phyloP scores from a whole-genome alignment of 1,140 invertebrate genomes.

The Atta colombica region DNA sequence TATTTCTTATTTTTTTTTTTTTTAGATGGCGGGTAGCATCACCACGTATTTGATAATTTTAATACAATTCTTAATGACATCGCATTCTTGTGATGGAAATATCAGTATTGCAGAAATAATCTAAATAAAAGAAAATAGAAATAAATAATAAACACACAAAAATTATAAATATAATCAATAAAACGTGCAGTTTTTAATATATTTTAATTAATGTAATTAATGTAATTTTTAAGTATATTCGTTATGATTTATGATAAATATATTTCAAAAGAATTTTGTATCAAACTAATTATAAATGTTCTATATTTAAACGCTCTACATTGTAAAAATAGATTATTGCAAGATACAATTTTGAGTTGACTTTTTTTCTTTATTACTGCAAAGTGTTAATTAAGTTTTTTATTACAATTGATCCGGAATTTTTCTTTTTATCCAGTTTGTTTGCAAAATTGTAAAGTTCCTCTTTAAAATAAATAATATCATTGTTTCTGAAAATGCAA shows the following conservation, averaged over 20 bases:
- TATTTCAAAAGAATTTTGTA: not conserved
- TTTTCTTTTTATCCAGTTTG: not conserved
- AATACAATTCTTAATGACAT: constrained; percentile 74
- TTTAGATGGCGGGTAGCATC: constrained; percentile 75
- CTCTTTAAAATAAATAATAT: not conserved
- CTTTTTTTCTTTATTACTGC: not conserved
- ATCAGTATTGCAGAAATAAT: not conserved
- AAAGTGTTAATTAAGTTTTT: not conserved
- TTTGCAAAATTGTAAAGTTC: not conserved
- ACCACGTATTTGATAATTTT: constrained; percentile 77
- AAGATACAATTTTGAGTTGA: not conserved
- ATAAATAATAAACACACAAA: not conserved
- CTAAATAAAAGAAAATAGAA: not conserved
- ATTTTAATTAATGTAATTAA: not conserved
- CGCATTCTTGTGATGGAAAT: not conserved
- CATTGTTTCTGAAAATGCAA: not conserved
- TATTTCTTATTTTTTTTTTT: constrained; percentile 30
- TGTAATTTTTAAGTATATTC: not conserved
- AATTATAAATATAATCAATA: not conserved
- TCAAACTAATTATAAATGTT: not conserved
- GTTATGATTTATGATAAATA: not conserved
- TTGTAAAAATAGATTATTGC: not conserved
- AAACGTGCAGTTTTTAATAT: not conserved
- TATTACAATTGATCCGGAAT: not conserved
- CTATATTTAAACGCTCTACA: not conserved